A percentile compares a stretch with the other conserved stretches of the same genome.
Conservation (phyloP, 2,888 invertebrate species). For the Hirtodrosophila histrioides region DNA sequence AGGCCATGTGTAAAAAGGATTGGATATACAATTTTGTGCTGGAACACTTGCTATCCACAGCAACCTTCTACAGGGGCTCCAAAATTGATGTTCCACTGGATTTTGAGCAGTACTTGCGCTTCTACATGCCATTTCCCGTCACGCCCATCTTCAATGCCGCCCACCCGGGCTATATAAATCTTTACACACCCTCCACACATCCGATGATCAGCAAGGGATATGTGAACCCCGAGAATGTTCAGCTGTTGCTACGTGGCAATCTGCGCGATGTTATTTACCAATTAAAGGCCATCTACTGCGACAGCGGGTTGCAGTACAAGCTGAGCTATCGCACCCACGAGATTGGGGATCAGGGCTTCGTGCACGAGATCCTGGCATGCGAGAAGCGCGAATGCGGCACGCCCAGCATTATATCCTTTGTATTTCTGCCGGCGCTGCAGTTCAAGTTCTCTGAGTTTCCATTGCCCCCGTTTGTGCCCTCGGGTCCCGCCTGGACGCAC, state of each 20-base stretch:
- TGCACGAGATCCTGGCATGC: conserved; percentile 61
- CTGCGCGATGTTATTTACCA: conserved; percentile 45
- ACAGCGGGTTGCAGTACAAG: conserved; percentile 46
- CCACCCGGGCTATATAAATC: conserved; percentile 56
- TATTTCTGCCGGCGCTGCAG: conserved; percentile 59
- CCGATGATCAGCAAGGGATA: conserved; percentile 54
- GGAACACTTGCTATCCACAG: conserved; percentile 44
- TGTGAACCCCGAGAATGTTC: conserved; percentile 58
- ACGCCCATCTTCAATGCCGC: conserved; percentile 57
- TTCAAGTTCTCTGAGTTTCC: conserved; percentile 52
- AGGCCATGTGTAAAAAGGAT: conserved; percentile 57
- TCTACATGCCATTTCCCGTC: conserved; percentile 52
- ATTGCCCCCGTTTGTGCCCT: conserved; percentile 51
- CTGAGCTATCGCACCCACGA: conserved; percentile 59
- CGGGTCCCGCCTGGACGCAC: conserved; percentile 48
- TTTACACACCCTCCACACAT: conserved; percentile 40
- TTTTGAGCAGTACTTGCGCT: conserved; percentile 60
- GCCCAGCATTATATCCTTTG: conserved; percentile 62
- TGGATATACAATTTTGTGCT: conserved; percentile 48
- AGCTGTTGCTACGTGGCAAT: conserved; percentile 56
- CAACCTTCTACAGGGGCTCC: conserved; percentile 60
- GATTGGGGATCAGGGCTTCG: conserved; percentile 64
- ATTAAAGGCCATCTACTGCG: conserved; percentile 35
- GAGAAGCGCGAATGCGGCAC: conserved; percentile 49
- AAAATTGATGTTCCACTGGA: conserved; percentile 57